Evolutionary conservation across 2,888 invertebrate genomes (phyloP).

Genomic region (Caenorhabditis sp.): DNA sequence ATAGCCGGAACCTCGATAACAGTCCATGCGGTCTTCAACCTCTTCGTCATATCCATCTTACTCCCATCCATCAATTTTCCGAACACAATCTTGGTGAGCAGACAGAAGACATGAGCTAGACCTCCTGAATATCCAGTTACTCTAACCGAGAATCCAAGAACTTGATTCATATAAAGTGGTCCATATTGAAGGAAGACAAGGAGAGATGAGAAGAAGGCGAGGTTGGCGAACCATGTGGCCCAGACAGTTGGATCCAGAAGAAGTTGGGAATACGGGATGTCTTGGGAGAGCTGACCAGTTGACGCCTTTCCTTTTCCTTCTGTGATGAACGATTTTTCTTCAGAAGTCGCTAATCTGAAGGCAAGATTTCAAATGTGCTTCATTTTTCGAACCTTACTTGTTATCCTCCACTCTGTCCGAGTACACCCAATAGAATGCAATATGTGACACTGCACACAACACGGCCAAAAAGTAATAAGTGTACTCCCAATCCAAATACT

Average conservation of each 20-base stretch:
- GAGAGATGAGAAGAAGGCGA: slow-evolving; percentile 65
- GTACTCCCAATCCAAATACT: slow-evolving; percentile 62
- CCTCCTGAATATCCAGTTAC: slow-evolving; percentile 56
- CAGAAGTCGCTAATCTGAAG: slow-evolving; percentile 49
- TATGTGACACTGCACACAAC: slow-evolving; percentile 43
- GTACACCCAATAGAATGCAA: slow-evolving; percentile 58
- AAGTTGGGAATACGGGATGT: slow-evolving; percentile 53
- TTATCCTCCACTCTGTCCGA: slow-evolving; percentile 55
- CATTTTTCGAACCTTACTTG: slow-evolving; percentile 16
- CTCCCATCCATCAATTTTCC: slow-evolving; percentile 62
- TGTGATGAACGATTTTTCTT: slow-evolving; percentile 58
- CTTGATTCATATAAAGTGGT: slow-evolving; percentile 65
- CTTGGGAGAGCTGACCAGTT: background rate
- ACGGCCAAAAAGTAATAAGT: slow-evolving; percentile 67
- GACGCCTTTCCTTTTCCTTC: slow-evolving; percentile 50
- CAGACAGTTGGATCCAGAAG: slow-evolving; percentile 66
- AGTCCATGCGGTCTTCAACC: slow-evolving; percentile 49
- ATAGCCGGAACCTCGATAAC: slow-evolving; percentile 50
- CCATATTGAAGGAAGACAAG: slow-evolving; percentile 68
- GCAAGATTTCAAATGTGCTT: no score
- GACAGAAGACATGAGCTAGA: slow-evolving; percentile 61
- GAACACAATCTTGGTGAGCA: slow-evolving; percentile 62
- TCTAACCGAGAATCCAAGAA: slow-evolving; percentile 54
- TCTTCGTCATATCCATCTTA: slow-evolving; percentile 57
- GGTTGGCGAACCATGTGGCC: slow-evolving; percentile 67